Evolutionary conservation across 23 tunicate species (phyloP).

Genomic region (Pegea sp.): DNA sequence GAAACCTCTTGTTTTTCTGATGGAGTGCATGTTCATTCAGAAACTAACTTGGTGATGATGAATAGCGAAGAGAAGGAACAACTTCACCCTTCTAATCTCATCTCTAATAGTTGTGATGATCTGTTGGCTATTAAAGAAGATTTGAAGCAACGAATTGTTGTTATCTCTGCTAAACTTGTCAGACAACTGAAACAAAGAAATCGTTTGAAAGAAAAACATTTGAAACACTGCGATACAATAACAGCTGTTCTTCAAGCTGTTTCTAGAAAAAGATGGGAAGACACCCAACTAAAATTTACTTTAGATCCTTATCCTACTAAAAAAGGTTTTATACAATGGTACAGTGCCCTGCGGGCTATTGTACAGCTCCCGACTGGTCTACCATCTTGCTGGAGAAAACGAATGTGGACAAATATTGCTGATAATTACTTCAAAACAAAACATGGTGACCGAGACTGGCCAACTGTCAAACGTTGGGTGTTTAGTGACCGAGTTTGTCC

Average conservation of each 20-base stretch:
- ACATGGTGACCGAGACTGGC: slow-evolving; percentile 5
- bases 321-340: slow-evolving; percentile 14
- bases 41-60: slow-evolving; percentile 5
- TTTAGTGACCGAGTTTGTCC: slow-evolving; percentile 64
- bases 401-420: slow-evolving; percentile 56
- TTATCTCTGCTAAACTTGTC: slow-evolving; percentile 68
- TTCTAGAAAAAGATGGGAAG: slow-evolving; percentile 54
- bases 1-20: slow-evolving; percentile 72
- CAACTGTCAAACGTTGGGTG: slow-evolving; percentile 10
- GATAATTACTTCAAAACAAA: slow-evolving; percentile 39
- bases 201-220: slow-evolving; percentile 58
- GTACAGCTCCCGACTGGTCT: slow-evolving; percentile 52
- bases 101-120: slow-evolving; percentile 22
- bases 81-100: slow-evolving; percentile 21
- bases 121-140: slow-evolving; percentile 13
- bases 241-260: slow-evolving; percentile 86
- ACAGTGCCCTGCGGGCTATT: slow-evolving; percentile 67
- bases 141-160: slow-evolving; percentile 39
- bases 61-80: slow-evolving; percentile 26
- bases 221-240: slow-evolving; percentile 55
- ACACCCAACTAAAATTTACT: slow-evolving; percentile 10
- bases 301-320: slow-evolving; percentile 4
- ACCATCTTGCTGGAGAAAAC: slow-evolving; percentile 76
- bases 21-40: slow-evolving; percentile 22
- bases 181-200: slow-evolving; percentile 64